These are phyloP conservation scores for Zootermopsis nevadensis DNA, from an alignment of 2,888 invertebrate species.

Conservation along the genomic window DNA sequence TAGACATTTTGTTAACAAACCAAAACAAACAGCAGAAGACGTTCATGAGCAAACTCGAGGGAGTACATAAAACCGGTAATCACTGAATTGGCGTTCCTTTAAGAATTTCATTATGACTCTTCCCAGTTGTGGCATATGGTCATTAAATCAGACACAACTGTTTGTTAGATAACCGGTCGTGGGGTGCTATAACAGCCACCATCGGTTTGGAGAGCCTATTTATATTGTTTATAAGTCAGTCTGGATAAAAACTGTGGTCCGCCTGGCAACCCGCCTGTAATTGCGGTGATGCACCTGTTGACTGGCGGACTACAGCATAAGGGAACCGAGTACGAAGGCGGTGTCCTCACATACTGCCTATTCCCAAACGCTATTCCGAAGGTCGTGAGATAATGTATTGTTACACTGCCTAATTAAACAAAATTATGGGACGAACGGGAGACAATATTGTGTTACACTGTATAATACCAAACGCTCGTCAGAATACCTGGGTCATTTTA, in stretches of 20 bases:
- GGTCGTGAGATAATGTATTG: too few relatives aligned
- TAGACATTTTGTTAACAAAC: too few relatives aligned
- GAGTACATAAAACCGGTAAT: not conserved
- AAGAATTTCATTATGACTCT: not conserved
- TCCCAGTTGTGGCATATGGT: not conserved
- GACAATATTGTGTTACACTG: too few relatives aligned
- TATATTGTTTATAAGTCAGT: constrained; percentile 2
- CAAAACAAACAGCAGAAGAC: not conserved
- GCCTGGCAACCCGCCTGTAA: constrained; percentile 20
- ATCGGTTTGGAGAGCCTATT: not conserved
- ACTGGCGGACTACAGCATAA: constrained; percentile 9
- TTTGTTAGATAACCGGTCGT: not conserved
- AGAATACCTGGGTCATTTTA: too few relatives aligned
- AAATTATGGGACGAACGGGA: too few relatives aligned
- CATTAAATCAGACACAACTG: constrained; percentile 14
- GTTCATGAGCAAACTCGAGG: not conserved
- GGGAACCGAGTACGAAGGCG: constrained; percentile 27
- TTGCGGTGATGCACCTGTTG: constrained; percentile 41
- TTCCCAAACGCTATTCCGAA: not conserved
- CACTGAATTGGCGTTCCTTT: not conserved
- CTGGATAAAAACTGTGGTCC: not conserved
- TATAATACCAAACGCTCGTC: too few relatives aligned
- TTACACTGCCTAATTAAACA: too few relatives aligned
- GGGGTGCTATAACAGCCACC: not conserved
- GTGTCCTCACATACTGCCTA: not conserved